Base-by-base conservation (phyloP, 2,888 invertebrate genomes). In the Ypsolopha sequella region DNA sequence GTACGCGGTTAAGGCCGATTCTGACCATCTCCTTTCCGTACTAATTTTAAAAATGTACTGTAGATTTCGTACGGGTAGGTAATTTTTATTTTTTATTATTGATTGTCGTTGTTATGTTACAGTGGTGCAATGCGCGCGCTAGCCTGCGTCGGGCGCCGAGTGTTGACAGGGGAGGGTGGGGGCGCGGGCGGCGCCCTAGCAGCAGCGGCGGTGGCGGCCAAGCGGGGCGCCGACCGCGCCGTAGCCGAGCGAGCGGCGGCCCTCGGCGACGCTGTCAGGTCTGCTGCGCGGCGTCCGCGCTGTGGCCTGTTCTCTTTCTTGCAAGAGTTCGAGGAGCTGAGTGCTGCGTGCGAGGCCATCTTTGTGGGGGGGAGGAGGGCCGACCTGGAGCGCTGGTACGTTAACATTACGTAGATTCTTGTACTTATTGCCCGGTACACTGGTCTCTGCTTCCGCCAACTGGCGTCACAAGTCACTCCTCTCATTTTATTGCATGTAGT, bases 61-160 rank as follows among this genome's bases (percentile, higher is more conserved):
- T 80, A 63, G 73, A 24, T 46, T 35, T 7, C 41, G 11, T 48
- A 36, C 14, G 36, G 43, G 7, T 41, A 41, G n/a, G n/a, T n/a
- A n/a, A n/a, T n/a, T n/a, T n/a, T n/a, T n/a, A n/a, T n/a, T n/a
- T n/a, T n/a, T n/a, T 24, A 24, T 24, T 24, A 4, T 24, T 2
- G 24, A 3, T 43, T 43, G 11, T 3, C 33, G 9, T 13, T 13
- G 14, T 13, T 6, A 13, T 44, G 10, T 44, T 13, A 52, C 66
- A 97, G 97, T 78, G 97, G 97, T 73, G 96, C 96, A 51, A 94
- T 98, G 90, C 95, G 96, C 62, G 94, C 97, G 55, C 88, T 98
- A 66, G 98, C 98, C 10, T 91, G 95, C 60, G 89, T 97, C 64
- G 95, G 96, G 58, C 94, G 96, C 66, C 97, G 98, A 70, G 97